Percentiles rank a stretch among this genome's conserved stretches.
Evolutionary conservation across 2,888 invertebrate species (phyloP).

Genomic region (Tenthredo scrophulariae): DNA sequence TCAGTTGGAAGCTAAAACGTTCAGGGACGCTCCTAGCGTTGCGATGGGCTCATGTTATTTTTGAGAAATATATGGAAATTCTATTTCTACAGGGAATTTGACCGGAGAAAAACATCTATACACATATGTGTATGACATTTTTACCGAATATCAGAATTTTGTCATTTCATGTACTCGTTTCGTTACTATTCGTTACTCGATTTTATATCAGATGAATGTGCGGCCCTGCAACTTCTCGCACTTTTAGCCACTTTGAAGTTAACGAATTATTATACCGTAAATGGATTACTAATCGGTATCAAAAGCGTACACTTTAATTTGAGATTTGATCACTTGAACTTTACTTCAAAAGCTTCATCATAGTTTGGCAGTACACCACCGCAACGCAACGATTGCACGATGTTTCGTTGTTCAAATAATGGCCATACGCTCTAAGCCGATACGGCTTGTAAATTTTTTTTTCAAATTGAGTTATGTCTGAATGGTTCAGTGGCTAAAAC

Average conservation of each 20-base stretch:
- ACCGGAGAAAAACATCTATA: background rate
- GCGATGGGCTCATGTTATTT: background rate
- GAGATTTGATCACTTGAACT: background rate
- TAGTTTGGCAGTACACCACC: too few relatives aligned
- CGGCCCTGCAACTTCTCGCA: slow-evolving; percentile 23
- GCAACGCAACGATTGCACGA: background rate
- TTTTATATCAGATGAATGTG: background rate
- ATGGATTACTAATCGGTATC: background rate
- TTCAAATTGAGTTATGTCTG: background rate
- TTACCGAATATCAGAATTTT: background rate
- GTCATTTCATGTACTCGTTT: background rate
- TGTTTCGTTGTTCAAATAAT: slow-evolving; percentile 13
- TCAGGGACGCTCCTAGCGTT: slow-evolving; percentile 42
- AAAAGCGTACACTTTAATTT: background rate
- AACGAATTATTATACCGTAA: slow-evolving; percentile 27
- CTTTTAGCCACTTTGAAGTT: slow-evolving; percentile 23
- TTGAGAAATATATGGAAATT: background rate
- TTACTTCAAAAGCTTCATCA: background rate
- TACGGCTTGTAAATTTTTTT: background rate
- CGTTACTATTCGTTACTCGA: background rate
- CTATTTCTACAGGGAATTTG: background rate
- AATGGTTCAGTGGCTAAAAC: background rate
- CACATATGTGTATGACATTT: background rate
- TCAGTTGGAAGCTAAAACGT: slow-evolving; percentile 25
- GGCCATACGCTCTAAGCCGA: background rate